Conservation (phyloP, 2,797 vertebrate genomes). For the Eleutherodactylus coqui region DNA sequence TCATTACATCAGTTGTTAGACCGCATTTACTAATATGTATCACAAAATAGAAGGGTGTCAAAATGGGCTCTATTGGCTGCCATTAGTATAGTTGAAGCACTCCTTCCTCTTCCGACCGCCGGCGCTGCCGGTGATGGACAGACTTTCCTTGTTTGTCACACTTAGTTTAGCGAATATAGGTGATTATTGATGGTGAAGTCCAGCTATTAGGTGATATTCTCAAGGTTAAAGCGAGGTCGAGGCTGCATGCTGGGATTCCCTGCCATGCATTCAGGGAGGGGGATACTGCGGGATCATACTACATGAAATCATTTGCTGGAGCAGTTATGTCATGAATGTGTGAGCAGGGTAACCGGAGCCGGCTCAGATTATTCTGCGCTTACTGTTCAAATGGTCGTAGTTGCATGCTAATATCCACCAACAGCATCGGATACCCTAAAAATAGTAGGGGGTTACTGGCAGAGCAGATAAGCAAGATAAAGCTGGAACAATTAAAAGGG, state of each 20-base stretch:
- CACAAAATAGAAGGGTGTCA: too few species aligned
- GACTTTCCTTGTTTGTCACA: not conserved
- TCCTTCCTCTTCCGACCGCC: not conserved
- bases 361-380: not conserved
- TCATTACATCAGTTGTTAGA: too few species aligned
- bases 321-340: slow-evolving; percentile 43
- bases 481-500: not conserved
- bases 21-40: too few species aligned
- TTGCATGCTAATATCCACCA: slow-evolving; percentile 20
- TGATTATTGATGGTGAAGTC: not conserved
- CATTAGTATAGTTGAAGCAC: not conserved
- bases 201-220: slow-evolving; percentile 12
- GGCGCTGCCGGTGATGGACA: too few species aligned
- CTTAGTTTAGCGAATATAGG: not conserved
- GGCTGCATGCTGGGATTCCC: slow-evolving; percentile 51
- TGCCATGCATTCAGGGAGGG: slow-evolving; percentile 14
- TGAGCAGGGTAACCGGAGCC: slow-evolving; percentile 15
- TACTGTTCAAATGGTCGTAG: slow-evolving; percentile 18
- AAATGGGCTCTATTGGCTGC: too few species aligned
- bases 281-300: slow-evolving; percentile 13
- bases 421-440: slow-evolving; percentile 1
- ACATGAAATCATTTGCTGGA: slow-evolving; percentile 45
- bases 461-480: not conserved
- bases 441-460: not conserved
- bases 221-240: slow-evolving; percentile 50